These are phyloP conservation scores for Conistra vaccinii DNA, from an alignment of 2,888 invertebrate species.

Conservation along the genomic window DNA sequence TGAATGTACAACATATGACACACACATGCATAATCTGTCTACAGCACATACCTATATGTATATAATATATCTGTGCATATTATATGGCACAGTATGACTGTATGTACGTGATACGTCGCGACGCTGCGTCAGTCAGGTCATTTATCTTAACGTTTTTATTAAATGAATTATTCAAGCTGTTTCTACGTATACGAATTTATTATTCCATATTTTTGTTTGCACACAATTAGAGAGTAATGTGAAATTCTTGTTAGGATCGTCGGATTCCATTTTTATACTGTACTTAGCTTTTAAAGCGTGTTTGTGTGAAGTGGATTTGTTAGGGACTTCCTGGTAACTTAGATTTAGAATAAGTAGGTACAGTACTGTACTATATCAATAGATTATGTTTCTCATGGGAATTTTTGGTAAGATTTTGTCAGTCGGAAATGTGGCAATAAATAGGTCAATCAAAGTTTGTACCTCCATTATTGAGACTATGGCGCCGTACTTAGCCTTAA, in stretches of 20 bases:
- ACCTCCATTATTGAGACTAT: too few relatives aligned
- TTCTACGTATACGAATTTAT: conserved; percentile 65
- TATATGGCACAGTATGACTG: conserved; percentile 33
- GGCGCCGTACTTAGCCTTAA: too few relatives aligned
- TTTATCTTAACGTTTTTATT: conserved; percentile 74
- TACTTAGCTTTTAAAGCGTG: not conserved
- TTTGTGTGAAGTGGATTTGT: conserved; percentile 1
- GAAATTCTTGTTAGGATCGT: conserved; percentile 53
- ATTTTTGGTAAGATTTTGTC: not conserved
- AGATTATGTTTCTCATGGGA: not conserved
- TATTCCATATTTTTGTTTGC: conserved; percentile 59
- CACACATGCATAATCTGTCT: conserved; percentile 3
- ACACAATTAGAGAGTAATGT: conserved; percentile 66
- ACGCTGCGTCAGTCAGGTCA: conserved; percentile 69
- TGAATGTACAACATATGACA: not conserved
- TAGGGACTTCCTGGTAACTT: not conserved
- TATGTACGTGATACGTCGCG: conserved; percentile 59
- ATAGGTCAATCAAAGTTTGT: too few relatives aligned
- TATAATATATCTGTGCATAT: not conserved
- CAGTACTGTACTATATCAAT: not conserved
- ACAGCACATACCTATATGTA: conserved; percentile 10
- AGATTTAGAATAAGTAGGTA: not conserved
- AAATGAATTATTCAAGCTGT: conserved; percentile 73
- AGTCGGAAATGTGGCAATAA: not conserved
- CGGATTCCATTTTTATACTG: conserved; percentile 25